phyloP scores from a whole-genome alignment of 92 coral and sea anemone genomes.

The Umimayanthus kanabou region DNA sequence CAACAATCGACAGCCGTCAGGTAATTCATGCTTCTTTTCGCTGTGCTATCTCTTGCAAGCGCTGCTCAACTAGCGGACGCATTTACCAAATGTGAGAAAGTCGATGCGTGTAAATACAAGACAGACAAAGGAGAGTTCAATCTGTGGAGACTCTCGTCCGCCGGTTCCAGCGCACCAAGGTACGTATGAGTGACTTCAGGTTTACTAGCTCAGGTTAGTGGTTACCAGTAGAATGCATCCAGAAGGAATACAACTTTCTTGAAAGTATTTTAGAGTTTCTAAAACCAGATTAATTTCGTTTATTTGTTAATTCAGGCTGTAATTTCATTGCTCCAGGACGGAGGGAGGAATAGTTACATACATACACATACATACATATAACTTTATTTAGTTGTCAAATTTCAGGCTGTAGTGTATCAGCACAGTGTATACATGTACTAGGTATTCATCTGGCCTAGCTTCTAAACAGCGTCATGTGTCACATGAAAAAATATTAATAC shows the following conservation, averaged over 20 bases:
- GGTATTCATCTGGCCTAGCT: too few species aligned
- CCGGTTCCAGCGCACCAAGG: neutral
- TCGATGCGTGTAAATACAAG: neutral
- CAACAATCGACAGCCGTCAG: neutral
- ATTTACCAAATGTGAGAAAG: conserved; percentile 25
- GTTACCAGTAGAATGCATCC: neutral
- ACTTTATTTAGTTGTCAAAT: too few species aligned
- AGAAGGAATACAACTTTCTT: neutral
- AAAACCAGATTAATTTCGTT: too few species aligned
- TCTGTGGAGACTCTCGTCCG: neutral
- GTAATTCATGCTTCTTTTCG: neutral
- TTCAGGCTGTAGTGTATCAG: too few species aligned
- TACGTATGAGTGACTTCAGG: neutral
- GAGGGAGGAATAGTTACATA: too few species aligned
- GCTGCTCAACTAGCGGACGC: neutral
- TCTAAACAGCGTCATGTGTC: too few species aligned
- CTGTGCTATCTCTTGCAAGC: neutral
- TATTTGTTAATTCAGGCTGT: too few species aligned
- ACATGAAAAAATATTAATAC: too few species aligned
- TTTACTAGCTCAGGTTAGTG: neutral
- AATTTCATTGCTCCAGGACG: too few species aligned
- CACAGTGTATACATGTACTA: too few species aligned
- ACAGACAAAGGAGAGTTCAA: conserved; percentile 9
- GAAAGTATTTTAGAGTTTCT: neutral
- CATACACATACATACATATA: too few species aligned